Evolutionary conservation across 2,113 vertebrate species (phyloP).

Genomic region (Myotis yumanensis): DNA sequence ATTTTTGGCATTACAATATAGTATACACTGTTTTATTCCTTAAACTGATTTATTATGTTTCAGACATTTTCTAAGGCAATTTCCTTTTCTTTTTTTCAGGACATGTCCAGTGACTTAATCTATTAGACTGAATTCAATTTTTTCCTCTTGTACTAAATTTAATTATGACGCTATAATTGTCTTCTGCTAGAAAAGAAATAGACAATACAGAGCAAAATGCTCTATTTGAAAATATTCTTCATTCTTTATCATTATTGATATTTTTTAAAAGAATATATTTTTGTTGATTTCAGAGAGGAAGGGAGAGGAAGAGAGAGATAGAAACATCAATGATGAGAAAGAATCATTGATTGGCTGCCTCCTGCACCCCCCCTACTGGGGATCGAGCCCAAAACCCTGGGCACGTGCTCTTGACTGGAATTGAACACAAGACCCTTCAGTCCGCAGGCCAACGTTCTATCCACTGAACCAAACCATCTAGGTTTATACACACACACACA

Average conservation of each 20-base stretch:
- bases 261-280: background rate
- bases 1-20: slow-evolving; percentile 74
- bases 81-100: slow-evolving; percentile 72
- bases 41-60: slow-evolving; percentile 81
- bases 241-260: slow-evolving; percentile 28
- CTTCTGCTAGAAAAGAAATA: slow-evolving; percentile 60
- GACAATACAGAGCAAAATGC: slow-evolving; percentile 32
- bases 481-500: too few species aligned
- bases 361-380: too few species aligned
- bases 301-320: too few species aligned
- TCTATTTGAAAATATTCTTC: slow-evolving; percentile 44
- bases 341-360: too few species aligned
- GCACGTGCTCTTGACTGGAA: too few species aligned
- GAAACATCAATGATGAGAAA: too few species aligned
- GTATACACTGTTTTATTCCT: slow-evolving; percentile 71
- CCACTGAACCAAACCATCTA: too few species aligned
- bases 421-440: too few species aligned
- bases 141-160: slow-evolving; percentile 67
- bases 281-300: too few species aligned
- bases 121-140: slow-evolving; percentile 74
- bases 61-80: slow-evolving; percentile 79
- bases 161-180: slow-evolving; percentile 75
- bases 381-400: too few species aligned
- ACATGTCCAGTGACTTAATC: slow-evolving; percentile 75
- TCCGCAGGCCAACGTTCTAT: too few species aligned